Evolutionary conservation across 1,140 invertebrate species (phyloP).

Genomic region (Zaprionus camerounensis): DNA sequence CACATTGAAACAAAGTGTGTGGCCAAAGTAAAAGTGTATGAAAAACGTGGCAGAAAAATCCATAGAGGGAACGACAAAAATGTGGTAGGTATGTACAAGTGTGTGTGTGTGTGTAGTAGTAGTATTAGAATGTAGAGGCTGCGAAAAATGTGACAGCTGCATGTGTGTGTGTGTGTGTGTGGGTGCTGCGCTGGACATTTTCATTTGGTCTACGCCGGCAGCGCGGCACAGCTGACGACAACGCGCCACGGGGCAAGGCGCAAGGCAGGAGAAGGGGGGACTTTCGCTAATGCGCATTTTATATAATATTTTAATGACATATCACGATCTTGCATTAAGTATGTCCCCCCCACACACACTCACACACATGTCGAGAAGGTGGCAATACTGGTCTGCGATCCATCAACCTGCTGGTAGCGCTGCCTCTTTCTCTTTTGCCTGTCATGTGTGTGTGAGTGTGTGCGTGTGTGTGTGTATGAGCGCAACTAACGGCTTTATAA

Average conservation of each 20-base stretch:
- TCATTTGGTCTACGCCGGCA: conserved; percentile 30
- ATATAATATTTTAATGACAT: conserved; percentile 28
- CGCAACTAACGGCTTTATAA: conserved; percentile 39
- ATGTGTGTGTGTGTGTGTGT: conserved; percentile 27
- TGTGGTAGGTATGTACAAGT: conserved; percentile 61
- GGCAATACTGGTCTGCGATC: conserved; percentile 36
- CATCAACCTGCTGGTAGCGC: conserved; percentile 28
- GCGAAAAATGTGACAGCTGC: conserved; percentile 49
- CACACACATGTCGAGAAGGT: conserved; percentile 8
- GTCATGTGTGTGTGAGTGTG: neutral
- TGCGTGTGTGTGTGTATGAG: conserved; percentile 11
- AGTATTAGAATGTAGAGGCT: conserved; percentile 51
- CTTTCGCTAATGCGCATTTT: conserved; percentile 31
- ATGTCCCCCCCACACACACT: neutral
- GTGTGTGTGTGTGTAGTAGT: conserved; percentile 38
- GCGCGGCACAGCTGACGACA: conserved; percentile 26
- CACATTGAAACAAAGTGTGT: conserved; percentile 46
- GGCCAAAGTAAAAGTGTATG: conserved; percentile 52
- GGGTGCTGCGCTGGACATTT: conserved; percentile 76
- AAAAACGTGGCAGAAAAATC: conserved; percentile 81
- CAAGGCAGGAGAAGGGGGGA: neutral
- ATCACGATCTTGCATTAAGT: conserved; percentile 19
- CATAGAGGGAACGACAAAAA: conserved; percentile 66
- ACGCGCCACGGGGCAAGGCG: neutral
- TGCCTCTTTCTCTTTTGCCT: conserved; percentile 44